Percentiles rank a stretch among this genome's conserved stretches.
Conservation (phyloP, 2,888 invertebrate genomes). For the Philopedon plagiatum region DNA sequence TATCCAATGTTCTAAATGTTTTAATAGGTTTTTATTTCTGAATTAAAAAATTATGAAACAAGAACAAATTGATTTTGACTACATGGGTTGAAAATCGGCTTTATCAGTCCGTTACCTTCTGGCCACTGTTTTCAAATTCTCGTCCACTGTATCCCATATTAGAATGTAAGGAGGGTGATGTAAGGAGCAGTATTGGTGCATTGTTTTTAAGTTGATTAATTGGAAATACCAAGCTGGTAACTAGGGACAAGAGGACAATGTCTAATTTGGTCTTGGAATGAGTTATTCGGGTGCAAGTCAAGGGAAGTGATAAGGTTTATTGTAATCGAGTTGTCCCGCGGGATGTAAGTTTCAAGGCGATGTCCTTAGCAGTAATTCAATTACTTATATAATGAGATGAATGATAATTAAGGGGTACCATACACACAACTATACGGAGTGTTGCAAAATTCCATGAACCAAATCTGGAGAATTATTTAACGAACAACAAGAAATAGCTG, state of each 20-base stretch:
- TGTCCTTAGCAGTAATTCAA: conserved; percentile 40
- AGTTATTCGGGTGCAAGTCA: conserved; percentile 37
- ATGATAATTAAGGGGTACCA: neutral
- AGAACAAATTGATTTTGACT: no score
- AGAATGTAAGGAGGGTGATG: neutral
- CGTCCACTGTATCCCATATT: conserved; percentile 3
- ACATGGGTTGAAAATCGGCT: no score
- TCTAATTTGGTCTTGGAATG: conserved; percentile 45
- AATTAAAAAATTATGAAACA: no score
- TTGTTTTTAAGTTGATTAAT: conserved; percentile 47
- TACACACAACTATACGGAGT: neutral
- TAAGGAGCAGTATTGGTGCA: conserved; percentile 29
- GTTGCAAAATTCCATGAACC: no score
- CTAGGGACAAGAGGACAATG: conserved; percentile 39
- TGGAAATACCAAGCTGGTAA: conserved; percentile 36
- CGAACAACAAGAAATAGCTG: no score
- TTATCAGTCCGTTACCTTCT: no score
- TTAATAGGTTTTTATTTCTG: no score
- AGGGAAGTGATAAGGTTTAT: conserved; percentile 30
- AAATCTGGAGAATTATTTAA: no score
- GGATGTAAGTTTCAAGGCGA: conserved; percentile 31
- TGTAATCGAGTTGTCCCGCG: conserved; percentile 48
- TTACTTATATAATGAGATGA: conserved; percentile 29
- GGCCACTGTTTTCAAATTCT: neutral
- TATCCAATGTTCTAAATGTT: no score